Percentiles rank a stretch among this genome's conserved stretches.
These are phyloP conservation scores for Bombycilla garrulus DNA, from an alignment of 2,113 vertebrate genomes.

Conservation along the genomic window DNA sequence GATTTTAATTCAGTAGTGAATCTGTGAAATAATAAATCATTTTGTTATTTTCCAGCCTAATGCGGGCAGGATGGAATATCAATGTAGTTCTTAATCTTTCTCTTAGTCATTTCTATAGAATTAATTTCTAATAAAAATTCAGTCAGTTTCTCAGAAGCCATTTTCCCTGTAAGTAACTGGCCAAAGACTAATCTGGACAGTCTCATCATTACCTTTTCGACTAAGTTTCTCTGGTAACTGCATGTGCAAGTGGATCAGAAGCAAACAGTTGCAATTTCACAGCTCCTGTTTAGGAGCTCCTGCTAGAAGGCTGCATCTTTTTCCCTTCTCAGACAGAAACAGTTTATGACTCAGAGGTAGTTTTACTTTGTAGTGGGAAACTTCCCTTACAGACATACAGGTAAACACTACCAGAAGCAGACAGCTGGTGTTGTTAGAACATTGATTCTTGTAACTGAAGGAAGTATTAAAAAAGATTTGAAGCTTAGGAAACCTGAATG, in stretches of 20 bases:
- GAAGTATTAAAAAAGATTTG: neutral
- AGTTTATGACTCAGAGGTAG: neutral
- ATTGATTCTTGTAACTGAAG: too few relatives aligned
- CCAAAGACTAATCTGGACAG: neutral
- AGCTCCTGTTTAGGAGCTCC: neutral
- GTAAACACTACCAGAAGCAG: neutral
- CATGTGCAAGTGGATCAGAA: neutral
- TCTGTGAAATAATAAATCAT: fast-evolving
- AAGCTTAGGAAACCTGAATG: neutral
- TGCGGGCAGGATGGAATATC: neutral
- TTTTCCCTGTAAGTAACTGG: neutral
- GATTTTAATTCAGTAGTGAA: neutral
- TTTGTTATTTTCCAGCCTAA: neutral
- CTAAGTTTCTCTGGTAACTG: neutral
- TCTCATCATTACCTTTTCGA: neutral
- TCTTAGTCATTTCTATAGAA: fast-evolving
- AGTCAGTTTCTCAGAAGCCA: neutral
- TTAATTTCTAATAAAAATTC: neutral
- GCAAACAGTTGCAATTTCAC: neutral
- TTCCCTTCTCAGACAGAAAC: neutral
- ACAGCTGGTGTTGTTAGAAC: neutral
- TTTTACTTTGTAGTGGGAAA: neutral
- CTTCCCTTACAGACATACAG: neutral
- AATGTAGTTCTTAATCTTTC: neutral
- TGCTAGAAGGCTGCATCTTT: neutral